Evolutionary conservation across 2,888 invertebrate genomes (phyloP).

Genomic region (Tipula confusa): DNA sequence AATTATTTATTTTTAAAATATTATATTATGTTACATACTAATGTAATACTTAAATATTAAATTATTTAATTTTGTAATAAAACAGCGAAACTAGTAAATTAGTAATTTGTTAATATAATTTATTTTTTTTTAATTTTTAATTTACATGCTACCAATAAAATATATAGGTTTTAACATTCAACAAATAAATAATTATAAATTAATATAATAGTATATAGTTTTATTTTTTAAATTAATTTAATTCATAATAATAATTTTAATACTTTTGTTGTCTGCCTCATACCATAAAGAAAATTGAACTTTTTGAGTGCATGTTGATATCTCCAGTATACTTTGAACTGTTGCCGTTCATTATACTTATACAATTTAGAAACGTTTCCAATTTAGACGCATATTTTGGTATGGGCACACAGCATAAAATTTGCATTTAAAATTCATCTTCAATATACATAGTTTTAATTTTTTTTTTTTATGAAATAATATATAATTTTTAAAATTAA

Average conservation of each 20-base stretch:
- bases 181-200: constrained; percentile 12
- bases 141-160: constrained; percentile 25
- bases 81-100: not conserved
- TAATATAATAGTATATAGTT: not conserved
- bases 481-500: not conserved
- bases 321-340: no score
- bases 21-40: not conserved
- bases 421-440: constrained; percentile 20
- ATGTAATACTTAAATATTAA: not conserved
- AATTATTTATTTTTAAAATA: not conserved
- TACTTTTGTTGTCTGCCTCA: no score
- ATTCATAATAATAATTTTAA: not conserved
- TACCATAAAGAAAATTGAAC: no score
- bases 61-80: not conserved
- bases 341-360: no score
- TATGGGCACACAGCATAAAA: no score
- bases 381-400: no score
- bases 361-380: no score
- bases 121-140: not conserved
- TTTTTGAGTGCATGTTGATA: no score
- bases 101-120: constrained; percentile 20
- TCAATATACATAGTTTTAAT: not conserved
- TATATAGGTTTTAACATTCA: not conserved
- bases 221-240: not conserved
- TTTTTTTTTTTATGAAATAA: not conserved